Conservation (phyloP, 2,797 vertebrate genomes). For the Hydrocynus forskahlii region DNA sequence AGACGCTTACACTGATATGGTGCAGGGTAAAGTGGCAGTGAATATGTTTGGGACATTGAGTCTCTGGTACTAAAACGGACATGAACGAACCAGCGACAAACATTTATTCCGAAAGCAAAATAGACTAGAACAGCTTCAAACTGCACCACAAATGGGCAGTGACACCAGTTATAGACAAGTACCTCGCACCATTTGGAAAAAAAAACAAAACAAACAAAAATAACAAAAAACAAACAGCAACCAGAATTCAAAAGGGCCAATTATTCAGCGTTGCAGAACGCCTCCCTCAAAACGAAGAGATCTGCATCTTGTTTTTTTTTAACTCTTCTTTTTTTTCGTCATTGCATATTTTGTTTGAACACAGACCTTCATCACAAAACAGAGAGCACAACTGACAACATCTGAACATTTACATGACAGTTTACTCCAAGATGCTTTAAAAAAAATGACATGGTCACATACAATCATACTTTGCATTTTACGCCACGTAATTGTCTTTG, state of each 20-base stretch:
- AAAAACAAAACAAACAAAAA: slow-evolving; percentile 59
- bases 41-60: slow-evolving; percentile 18
- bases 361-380: slow-evolving; percentile 59
- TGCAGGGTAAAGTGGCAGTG: slow-evolving; percentile 46
- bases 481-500: slow-evolving; percentile 55
- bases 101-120: slow-evolving; percentile 2
- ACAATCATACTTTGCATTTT: slow-evolving; percentile 53
- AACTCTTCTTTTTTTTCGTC: slow-evolving; percentile 51
- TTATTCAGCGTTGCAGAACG: slow-evolving; percentile 14
- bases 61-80: slow-evolving; percentile 22
- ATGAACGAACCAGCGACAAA: slow-evolving; percentile 25
- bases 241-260: slow-evolving; percentile 26
- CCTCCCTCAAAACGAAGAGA: neutral
- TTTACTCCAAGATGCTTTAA: slow-evolving; percentile 56
- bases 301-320: slow-evolving; percentile 26
- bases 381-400: slow-evolving; percentile 59
- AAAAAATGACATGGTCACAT: slow-evolving; percentile 40
- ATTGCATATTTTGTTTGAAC: slow-evolving; percentile 58
- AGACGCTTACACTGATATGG: slow-evolving; percentile 34
- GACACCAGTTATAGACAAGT: slow-evolving; percentile 39
- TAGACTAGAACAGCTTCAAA: slow-evolving; percentile 21
- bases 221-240: slow-evolving; percentile 46
- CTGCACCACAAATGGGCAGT: slow-evolving; percentile 32
- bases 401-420: slow-evolving; percentile 63
- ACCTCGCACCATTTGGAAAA: slow-evolving; percentile 52